Evolutionary conservation across 2,888 invertebrate genomes (phyloP), one percentile per base, ranked within the genome.

Genomic region (Sepioteuthis lessoniana): DNA sequence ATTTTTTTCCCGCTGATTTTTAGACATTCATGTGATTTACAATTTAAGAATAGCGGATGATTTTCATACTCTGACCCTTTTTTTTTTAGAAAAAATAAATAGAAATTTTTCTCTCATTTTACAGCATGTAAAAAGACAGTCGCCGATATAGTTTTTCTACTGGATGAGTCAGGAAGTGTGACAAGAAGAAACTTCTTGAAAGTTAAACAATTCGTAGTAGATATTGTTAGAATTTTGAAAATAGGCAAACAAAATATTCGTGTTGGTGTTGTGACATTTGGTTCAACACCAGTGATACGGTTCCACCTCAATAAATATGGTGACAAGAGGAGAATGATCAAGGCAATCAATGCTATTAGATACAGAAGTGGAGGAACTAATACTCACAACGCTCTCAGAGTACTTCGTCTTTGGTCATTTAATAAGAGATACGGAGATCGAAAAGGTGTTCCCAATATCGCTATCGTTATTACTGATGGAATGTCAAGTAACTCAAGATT

Each of bases 381-480:
- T 10, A 76, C 76, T 10, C 10, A 76, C 8, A 0, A 5, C 0
- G 76, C 76, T n/a, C 76, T 76, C 31, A 31, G 13, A 76, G 10
- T 31, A 0, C 76, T 76, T 31, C 76, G 76, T 13, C n/a, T 31
- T n/a, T 10, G 0, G 1, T 31, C 31, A 8, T 96, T 96, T 94
- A 95, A 94, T 1, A 93, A 95, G 13, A 95, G 95, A 0, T 95
- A 95, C 46, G 95, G 95, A 1, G 94, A 95, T 95, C 94, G 96
- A 93, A 95, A 96, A n/a, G 94, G 94, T 60, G 96, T 96, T 21
- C 96, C 96, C 16, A 95, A 96, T 38, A 95, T 96, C 37, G 96
- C 95, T n/a, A 95, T 96, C 47, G 95, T 96, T 38, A 95, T 96
- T 31, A 96, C 96, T 0, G 96, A 96, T 93, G 96, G 96, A 35